These are phyloP conservation scores for Heterotis niloticus DNA, from an alignment of 2,113 vertebrate species.

Conservation along the genomic window DNA sequence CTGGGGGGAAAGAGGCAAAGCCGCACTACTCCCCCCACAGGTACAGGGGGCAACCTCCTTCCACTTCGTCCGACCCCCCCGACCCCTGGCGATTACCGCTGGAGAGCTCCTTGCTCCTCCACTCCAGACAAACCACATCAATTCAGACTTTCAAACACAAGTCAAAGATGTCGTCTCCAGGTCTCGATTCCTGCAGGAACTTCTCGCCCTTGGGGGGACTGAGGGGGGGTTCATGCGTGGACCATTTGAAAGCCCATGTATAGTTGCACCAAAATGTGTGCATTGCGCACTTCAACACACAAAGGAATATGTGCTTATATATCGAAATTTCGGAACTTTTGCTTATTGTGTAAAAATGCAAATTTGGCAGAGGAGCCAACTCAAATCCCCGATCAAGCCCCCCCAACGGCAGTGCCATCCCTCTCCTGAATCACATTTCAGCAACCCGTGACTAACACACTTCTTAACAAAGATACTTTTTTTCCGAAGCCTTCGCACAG, in stretches of 20 bases:
- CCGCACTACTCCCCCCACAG: neutral
- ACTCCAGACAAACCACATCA: neutral
- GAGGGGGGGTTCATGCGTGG: too few relatives aligned
- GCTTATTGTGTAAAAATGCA: slow-evolving; percentile 43
- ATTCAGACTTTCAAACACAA: neutral
- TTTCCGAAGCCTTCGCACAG: slow-evolving; percentile 67
- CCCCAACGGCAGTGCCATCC: slow-evolving; percentile 50
- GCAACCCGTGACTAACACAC: slow-evolving; percentile 56
- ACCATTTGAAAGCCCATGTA: too few relatives aligned
- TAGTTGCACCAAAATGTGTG: too few relatives aligned
- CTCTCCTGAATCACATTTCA: slow-evolving; percentile 65
- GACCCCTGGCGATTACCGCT: neutral
- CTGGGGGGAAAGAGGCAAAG: slow-evolving; percentile 2
- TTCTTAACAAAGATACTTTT: slow-evolving; percentile 68
- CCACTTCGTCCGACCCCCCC: neutral
- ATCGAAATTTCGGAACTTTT: slow-evolving; percentile 31
- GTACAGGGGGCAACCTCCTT: neutral
- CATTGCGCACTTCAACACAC: slow-evolving; percentile 6
- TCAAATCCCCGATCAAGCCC: neutral
- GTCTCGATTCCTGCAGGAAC: too few relatives aligned
- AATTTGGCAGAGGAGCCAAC: slow-evolving; percentile 15
- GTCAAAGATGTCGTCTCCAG: neutral
- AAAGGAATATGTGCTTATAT: slow-evolving; percentile 36
- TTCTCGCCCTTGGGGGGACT: too few relatives aligned
- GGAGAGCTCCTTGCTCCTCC: neutral